These are phyloP conservation scores for Batillaria attramentaria DNA, from an alignment of 1,140 invertebrate species.

Conservation along the genomic window DNA sequence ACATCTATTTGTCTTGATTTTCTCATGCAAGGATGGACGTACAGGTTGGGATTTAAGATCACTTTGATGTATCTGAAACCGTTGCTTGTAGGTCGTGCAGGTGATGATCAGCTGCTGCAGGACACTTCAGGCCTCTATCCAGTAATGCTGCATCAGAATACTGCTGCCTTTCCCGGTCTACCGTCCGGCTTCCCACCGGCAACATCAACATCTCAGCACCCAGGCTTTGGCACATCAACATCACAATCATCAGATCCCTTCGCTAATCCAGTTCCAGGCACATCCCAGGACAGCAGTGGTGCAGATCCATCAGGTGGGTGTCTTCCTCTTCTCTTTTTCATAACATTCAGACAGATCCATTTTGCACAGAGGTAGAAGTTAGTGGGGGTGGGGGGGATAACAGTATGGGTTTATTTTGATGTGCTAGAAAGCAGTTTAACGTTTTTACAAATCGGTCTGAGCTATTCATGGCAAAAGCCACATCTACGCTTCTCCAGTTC, in stretches of 20 bases:
- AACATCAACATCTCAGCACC: slow-evolving; percentile 23
- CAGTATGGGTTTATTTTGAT: no score
- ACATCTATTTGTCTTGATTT: no score
- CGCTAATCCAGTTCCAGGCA: slow-evolving; percentile 12
- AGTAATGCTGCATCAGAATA: slow-evolving; percentile 31
- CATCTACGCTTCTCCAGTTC: no score
- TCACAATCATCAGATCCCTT: slow-evolving; percentile 22
- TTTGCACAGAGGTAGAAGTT: neutral
- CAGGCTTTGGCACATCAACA: slow-evolving; percentile 15
- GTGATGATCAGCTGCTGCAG: no score
- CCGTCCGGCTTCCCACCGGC: slow-evolving; percentile 10
- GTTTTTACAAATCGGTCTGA: no score
- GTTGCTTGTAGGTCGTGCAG: slow-evolving; percentile 9
- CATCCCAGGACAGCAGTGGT: slow-evolving; percentile 30
- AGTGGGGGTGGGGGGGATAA: neutral
- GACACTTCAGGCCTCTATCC: slow-evolving; percentile 22
- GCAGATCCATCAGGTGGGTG: slow-evolving; percentile 28
- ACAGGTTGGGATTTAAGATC: no score
- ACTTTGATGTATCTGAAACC: no score
- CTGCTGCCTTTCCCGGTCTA: slow-evolving; percentile 17
- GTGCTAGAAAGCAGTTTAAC: no score
- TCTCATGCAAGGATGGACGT: no score
- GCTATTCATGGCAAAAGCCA: no score
- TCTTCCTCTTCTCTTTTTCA: slow-evolving; percentile 1
- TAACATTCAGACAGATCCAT: slow-evolving; percentile 13